phyloP scores from a whole-genome alignment of 1,140 invertebrate genomes.

The Planococcus citri region DNA sequence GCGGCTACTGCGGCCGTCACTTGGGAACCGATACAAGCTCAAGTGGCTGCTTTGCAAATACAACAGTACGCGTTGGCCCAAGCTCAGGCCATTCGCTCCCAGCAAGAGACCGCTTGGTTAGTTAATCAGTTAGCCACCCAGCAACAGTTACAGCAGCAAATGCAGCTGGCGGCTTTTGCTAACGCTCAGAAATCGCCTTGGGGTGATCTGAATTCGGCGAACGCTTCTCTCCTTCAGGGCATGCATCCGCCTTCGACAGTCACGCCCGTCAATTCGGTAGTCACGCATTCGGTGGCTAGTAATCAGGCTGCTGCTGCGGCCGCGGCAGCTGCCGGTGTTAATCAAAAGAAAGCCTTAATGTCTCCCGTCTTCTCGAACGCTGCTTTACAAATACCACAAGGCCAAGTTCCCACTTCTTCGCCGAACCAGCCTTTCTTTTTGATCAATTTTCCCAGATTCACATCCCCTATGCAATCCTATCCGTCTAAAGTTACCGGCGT shows the following conservation, averaged over 20 bases:
- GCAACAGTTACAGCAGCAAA: slow-evolving; percentile 19
- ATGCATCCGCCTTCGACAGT: background rate
- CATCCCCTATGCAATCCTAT: slow-evolving; percentile 17
- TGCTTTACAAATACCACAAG: background rate
- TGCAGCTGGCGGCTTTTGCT: slow-evolving; percentile 19
- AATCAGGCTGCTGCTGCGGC: no score
- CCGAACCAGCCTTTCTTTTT: slow-evolving; percentile 8
- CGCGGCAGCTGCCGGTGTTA: background rate
- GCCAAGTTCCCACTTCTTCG: slow-evolving; percentile 10
- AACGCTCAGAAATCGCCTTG: background rate
- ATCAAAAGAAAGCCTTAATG: slow-evolving; percentile 13
- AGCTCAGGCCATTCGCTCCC: slow-evolving; percentile 12
- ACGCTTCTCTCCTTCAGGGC: background rate
- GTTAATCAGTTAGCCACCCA: slow-evolving; percentile 22
- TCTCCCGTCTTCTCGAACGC: background rate
- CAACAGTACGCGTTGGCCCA: slow-evolving; percentile 12
- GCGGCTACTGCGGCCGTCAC: background rate
- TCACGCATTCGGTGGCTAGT: background rate
- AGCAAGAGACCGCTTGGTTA: slow-evolving; percentile 23
- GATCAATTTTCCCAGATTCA: slow-evolving; percentile 8
- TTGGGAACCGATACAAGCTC: slow-evolving; percentile 4
- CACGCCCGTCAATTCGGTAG: background rate
- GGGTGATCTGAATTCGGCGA: background rate
- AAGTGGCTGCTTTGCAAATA: background rate
- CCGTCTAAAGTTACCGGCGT: slow-evolving; percentile 18